A percentile compares a stretch with the other conserved stretches of the same genome.
These are phyloP conservation scores for Ennomos quercinarius DNA, from an alignment of 2,888 invertebrate species.

Conservation along the genomic window DNA sequence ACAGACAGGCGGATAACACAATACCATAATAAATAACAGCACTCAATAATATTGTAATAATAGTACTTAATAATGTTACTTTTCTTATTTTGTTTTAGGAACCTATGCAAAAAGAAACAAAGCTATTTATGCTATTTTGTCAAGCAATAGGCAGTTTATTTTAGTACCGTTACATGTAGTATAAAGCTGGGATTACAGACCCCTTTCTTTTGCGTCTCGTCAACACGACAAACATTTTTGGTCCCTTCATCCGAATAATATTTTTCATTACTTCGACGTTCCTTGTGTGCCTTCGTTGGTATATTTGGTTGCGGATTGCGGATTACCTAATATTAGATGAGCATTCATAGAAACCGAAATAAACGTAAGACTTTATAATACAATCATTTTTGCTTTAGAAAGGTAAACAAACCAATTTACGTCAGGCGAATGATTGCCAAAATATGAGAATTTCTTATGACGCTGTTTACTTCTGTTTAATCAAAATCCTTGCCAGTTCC, in stretches of 20 bases:
- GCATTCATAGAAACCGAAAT: conserved; percentile 8
- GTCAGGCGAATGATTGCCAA: not conserved
- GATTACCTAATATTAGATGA: conserved; percentile 18
- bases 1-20: no score
- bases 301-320: conserved; percentile 19
- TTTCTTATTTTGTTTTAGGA: no score
- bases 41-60: no score
- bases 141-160: conserved; percentile 8
- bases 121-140: no score
- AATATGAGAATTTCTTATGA: not conserved
- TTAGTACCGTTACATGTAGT: conserved; percentile 5
- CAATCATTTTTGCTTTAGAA: not conserved
- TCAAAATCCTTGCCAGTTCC: not conserved
- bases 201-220: conserved; percentile 16
- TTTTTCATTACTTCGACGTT: conserved; percentile 26
- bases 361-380: not conserved
- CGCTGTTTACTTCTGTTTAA: conserved; percentile 1
- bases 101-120: no score
- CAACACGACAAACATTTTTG: conserved; percentile 23
- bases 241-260: conserved; percentile 25
- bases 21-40: no score
- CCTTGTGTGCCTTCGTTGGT: conserved; percentile 7
- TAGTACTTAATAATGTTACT: no score
- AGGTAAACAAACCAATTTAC: not conserved
- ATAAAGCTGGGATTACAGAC: conserved; percentile 22